Base-by-base conservation (phyloP, 2,888 invertebrate species). In the Hipparchia sbordonii region DNA sequence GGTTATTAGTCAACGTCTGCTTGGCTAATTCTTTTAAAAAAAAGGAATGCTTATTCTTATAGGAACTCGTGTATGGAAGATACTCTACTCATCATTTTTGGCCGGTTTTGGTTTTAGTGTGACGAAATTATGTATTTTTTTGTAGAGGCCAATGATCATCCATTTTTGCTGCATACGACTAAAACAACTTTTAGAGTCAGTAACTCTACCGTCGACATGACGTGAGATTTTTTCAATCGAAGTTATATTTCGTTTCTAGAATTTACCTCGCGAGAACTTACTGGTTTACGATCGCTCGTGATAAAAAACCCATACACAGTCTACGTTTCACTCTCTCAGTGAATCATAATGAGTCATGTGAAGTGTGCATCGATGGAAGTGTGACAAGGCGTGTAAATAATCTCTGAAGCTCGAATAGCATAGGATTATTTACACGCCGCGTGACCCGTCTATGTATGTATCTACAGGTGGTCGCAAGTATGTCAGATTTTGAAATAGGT, bases 261-360 rank as follows among this genome's bases (percentile, higher is more conserved):
- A 57, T 56, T 10, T 57, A 57, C 3, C 13, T 59, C 33, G 13
- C 56, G 51, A 23, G 63, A 51, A 33, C 23, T 23, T 23, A 23
- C 13, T 52, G 33, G 63, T 23, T 13, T 10, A 51, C 23, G 63
- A 63, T 63, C 48, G 63, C 1, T 13, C 51, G 61, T 67, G 48
- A 60, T 67, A 74, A 67, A 23, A 67, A 74, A 71, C 10, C 56
- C n/a, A 65, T 39, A 39, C 39, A 4, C 60, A 54, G 23, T 33
- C 54, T 56, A 56, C 63, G 72, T 76, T 74, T 72, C 76, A 74
- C 76, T 76, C 72, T 71, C 74, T 72, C 65, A 67, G 70, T 74
- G 71, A 70, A 67, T 71, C 73, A 67, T 59, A 62, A 56, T 71
- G 72, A 70, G 66, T 74, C 72, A 76, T 51, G 48, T 48, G 57